Evolutionary conservation across 2,888 invertebrate species (phyloP), one percentile per base, ranked within the genome.

Genomic region (Panopea generosa): DNA sequence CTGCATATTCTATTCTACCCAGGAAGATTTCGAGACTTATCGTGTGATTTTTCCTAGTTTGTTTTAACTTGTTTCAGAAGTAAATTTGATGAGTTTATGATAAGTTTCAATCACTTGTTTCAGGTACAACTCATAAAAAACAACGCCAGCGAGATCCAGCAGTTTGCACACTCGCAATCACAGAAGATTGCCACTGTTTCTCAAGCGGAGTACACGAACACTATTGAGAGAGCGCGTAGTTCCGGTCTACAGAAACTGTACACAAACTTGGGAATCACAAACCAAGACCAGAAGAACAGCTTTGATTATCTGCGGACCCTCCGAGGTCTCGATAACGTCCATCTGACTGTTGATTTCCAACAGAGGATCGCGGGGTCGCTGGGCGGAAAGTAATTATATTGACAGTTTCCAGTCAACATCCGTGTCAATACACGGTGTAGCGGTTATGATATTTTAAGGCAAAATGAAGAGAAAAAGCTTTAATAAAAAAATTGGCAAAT

Each of bases 281-380:
- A 80, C 4, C 84, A 86, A 60, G 67, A 86, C 38, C 83, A 87
- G 52, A 88, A 88, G 62, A 86, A 82, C 52, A 85, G 87, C 26
- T 87, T 91, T 47, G 89, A 91, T 74, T 90, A 90, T 66, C 80
- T 91, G 18, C 72, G 89, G 4, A 88, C 90, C 1, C 79, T 91
- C 7, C 77, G 84, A 52, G 83, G 83, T 11, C 68, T 87, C 7
- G 83, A 86, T 16, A 83, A 87, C 38, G 83, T 86, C 1, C 87
- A 89, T 66, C 71, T 90, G 16, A 88, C 89, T 14, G 87, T 91
- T 1, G 89, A 90, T 77, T 91, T 87, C 72, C 84, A 90, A 61
- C 87, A 87, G 65, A 70, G 83, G 20, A 87, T 89, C 47, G 84
- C 84, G 18, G 89, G 89, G 0, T 67, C 71, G 45, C 45, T 84